Evolutionary conservation across 2,797 vertebrate species (phyloP).

Genomic region (Danio aesculapii): DNA sequence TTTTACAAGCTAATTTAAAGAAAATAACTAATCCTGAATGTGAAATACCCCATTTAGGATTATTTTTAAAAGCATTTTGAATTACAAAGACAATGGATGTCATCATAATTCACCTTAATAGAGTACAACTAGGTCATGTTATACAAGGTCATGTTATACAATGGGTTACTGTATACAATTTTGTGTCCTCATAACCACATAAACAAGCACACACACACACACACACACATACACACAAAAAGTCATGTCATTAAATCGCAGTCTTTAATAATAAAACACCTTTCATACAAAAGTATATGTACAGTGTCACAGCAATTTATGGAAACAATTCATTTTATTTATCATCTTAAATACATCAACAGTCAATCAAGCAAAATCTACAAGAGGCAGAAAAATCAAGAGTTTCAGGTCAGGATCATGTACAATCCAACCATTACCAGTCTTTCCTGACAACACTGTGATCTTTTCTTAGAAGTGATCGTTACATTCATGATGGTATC

Average conservation of each 20-base stretch:
- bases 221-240: no score
- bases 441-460: constrained; percentile 12
- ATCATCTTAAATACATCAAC: constrained; percentile 69
- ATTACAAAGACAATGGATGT: no score
- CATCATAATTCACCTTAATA: no score
- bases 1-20: no score
- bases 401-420: background rate
- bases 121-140: no score
- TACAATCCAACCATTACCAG: background rate
- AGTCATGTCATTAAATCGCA: constrained; percentile 69
- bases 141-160: no score
- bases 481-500: constrained; percentile 38
- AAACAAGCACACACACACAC: no score
- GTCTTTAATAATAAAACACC: constrained; percentile 80
- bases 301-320: constrained; percentile 77
- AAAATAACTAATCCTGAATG: no score
- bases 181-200: no score
- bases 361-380: constrained; percentile 62
- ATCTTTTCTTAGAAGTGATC: background rate
- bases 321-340: constrained; percentile 66
- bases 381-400: constrained; percentile 26
- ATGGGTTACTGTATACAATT: no score
- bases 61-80: no score
- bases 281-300: constrained; percentile 83
- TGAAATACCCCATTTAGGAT: no score